Evolutionary conservation across 2,113 vertebrate genomes (phyloP).

Genomic region (Chloroceryle aenea): DNA sequence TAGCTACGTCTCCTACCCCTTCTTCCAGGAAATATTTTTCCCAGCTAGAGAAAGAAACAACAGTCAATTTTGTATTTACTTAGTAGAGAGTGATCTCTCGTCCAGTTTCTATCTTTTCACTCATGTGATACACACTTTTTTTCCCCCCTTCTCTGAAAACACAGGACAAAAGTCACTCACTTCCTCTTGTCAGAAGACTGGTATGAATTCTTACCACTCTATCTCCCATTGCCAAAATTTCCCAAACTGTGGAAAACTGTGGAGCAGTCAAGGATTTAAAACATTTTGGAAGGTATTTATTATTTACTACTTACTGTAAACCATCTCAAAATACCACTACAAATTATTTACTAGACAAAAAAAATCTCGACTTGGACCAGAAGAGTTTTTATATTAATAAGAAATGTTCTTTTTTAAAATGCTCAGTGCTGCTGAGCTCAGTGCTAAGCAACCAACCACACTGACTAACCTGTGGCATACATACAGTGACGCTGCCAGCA

Average conservation of each 20-base stretch:
- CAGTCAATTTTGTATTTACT: not conserved
- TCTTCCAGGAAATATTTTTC: not conserved
- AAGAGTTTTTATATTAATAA: not conserved
- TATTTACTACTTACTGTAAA: not conserved
- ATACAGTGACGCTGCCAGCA: not conserved
- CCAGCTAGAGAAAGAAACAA: not conserved
- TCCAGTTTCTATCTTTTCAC: not conserved
- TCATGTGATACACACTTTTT: not conserved
- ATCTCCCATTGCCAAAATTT: not conserved
- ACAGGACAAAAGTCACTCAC: not conserved
- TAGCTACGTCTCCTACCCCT: not conserved
- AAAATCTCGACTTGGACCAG: not conserved
- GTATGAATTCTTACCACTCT: not conserved
- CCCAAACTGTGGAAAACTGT: not conserved
- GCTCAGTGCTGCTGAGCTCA: not conserved
- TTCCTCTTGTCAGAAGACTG: not conserved
- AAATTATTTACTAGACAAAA: not conserved
- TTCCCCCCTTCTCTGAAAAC: rapidly evolving
- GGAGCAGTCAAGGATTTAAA: not conserved
- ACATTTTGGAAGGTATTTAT: not conserved
- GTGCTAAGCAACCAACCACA: not conserved
- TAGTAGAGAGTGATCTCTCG: not conserved
- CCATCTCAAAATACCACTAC: not conserved
- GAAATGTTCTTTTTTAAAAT: not conserved
- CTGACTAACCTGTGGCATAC: not conserved